Base-by-base conservation (phyloP, 2,113 vertebrate genomes). In the Uria lomvia region DNA sequence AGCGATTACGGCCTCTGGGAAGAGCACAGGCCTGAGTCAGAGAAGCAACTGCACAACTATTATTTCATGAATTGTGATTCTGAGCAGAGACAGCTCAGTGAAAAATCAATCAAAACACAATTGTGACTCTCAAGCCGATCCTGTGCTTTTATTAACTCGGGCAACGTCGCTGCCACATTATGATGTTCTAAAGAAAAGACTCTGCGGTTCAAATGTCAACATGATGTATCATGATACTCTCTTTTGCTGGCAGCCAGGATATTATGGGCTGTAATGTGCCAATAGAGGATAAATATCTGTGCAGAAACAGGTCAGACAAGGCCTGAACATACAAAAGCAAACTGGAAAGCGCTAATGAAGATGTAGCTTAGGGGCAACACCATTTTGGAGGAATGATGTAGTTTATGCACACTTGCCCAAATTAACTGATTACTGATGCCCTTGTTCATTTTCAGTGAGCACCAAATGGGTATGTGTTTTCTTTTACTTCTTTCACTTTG, bases 81-180 rank as follows among this genome's bases (percentile, higher is more conserved):
- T 22, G 18, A 60, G 86, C 76, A 87, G 65, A 79, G 90, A 40
- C 83, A 65, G 72, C 45, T 43, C 88, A 74, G 56, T 1, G 6
- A 55, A 49, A 42, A 66, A 96, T 96, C 94, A 36, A 95, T 94
- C 66, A 72, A 91, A 97, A 94, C 77, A 3, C 34, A 49, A 94
- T 94, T 91, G 83, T 23, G 71, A 15, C 45, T 92, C 80, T 56
- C 65, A 56, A 80, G 59, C 53, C 86, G 68, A 21, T 13, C 58
- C 67, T 21, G 26, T 12, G 30, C 52, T 89, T 86, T 95, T 90
- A 96, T 96, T 82, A 67, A 73, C 75, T 67, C 20, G 85, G 81
- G 91, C 86, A 55, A 68, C 77, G 45, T 16, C 82, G 68, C 49
- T 53, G 40, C 68, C 72, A 73, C 66, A 67, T 68, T 74, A 75